Evolutionary conservation across 2,888 invertebrate genomes (phyloP).

Genomic region (Theodoxus fluviatilis): DNA sequence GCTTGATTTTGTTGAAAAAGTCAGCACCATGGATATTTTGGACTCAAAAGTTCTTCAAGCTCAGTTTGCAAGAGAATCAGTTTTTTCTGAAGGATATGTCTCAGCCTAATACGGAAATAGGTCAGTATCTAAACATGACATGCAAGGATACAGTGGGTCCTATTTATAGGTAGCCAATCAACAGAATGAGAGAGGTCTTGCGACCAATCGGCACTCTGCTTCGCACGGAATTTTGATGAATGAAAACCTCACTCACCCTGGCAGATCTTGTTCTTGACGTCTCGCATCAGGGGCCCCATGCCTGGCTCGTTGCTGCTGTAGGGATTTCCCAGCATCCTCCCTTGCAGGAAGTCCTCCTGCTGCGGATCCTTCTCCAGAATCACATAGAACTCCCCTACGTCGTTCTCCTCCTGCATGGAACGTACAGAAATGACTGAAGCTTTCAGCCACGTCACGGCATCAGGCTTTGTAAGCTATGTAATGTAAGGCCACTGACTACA

Average conservation of each 20-base stretch:
- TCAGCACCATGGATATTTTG: too few relatives aligned
- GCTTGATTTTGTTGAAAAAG: too few relatives aligned
- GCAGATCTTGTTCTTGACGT: constrained; percentile 95
- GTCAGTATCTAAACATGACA: neutral
- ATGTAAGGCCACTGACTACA: too few relatives aligned
- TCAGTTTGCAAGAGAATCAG: too few relatives aligned
- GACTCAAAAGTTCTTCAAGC: too few relatives aligned
- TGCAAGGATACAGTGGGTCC: too few relatives aligned
- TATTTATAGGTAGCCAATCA: too few relatives aligned
- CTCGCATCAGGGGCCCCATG: constrained; percentile 95
- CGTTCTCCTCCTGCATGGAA: constrained; percentile 80
- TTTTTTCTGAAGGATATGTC: too few relatives aligned
- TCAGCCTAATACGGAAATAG: neutral
- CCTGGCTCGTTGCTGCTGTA: constrained; percentile 93
- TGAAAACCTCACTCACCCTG: constrained; percentile 46
- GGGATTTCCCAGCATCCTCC: constrained; percentile 97
- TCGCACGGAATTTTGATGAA: neutral
- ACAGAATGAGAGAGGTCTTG: too few relatives aligned
- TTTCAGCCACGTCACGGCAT: neutral
- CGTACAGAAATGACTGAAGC: neutral
- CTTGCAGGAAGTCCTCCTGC: constrained; percentile 97
- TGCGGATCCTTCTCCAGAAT: constrained; percentile 97
- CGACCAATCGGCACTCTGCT: too few relatives aligned
- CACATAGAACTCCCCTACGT: constrained; percentile 94
- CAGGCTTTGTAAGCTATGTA: too few relatives aligned